Evolutionary conservation across 2,888 invertebrate species (phyloP).

Genomic region (Eueremaeus valkanovi): DNA sequence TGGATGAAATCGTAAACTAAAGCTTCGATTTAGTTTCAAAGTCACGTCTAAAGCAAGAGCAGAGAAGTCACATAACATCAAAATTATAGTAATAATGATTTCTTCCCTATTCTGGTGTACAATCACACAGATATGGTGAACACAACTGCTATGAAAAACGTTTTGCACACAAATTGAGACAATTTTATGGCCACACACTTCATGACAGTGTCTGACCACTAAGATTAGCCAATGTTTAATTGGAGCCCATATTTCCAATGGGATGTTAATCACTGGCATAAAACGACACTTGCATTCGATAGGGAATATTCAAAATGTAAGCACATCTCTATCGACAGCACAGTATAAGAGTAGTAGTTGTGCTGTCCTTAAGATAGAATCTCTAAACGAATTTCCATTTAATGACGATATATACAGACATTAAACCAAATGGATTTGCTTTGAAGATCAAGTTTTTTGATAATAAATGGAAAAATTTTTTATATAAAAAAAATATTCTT

Average conservation of each 20-base stretch:
- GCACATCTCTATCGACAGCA: conserved; percentile 27
- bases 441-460: not conserved
- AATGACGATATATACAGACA: conserved; percentile 13
- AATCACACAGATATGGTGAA: too few relatives aligned
- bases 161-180: not conserved
- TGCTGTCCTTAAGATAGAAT: conserved; percentile 15
- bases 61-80: not conserved
- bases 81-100: not conserved
- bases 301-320: conserved; percentile 22
- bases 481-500: not conserved
- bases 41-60: conserved; percentile 18
- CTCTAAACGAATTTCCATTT: not conserved
- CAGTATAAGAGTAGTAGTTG: not conserved
- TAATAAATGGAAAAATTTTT: not conserved
- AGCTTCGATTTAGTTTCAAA: conserved; percentile 27
- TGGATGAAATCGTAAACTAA: conserved; percentile 17
- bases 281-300: conserved; percentile 25
- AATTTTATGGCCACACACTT: not conserved
- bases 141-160: not conserved
- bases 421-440: conserved; percentile 5
- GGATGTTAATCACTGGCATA: conserved; percentile 28
- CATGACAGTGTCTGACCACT: not conserved
- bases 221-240: conserved; percentile 27
- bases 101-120: too few relatives aligned
- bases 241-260: conserved; percentile 22